Conservation (phyloP, 2,888 invertebrate genomes). For the Mimumesa dahlbomi region DNA sequence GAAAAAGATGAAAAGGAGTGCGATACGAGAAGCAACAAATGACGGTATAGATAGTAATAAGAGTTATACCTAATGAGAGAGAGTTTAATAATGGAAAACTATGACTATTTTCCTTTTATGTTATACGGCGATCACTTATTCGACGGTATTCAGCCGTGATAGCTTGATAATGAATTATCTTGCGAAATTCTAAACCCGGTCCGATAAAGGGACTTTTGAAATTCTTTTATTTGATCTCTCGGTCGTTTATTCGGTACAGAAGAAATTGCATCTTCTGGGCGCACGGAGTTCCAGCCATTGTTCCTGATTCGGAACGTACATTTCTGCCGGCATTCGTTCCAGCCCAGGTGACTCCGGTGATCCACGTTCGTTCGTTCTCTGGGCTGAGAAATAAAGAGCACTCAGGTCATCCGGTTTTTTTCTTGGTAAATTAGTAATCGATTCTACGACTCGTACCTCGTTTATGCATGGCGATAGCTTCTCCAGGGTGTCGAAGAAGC, state of each 20-base stretch:
- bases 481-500: slow-evolving; percentile 90
- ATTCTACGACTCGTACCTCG: slow-evolving; percentile 60
- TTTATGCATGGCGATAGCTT: slow-evolving; percentile 88
- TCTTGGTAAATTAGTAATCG: too few relatives aligned
- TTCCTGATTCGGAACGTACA: slow-evolving; percentile 96
- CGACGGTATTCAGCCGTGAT: too few relatives aligned
- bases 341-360: slow-evolving; percentile 79
- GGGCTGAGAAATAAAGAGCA: slow-evolving; percentile 61
- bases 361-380: slow-evolving; percentile 66
- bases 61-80: too few relatives aligned
- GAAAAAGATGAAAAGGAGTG: too few relatives aligned
- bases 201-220: too few relatives aligned
- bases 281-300: slow-evolving; percentile 92
- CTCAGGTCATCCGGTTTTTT: neutral
- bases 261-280: slow-evolving; percentile 77
- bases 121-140: too few relatives aligned
- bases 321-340: slow-evolving; percentile 91
- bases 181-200: too few relatives aligned
- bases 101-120: too few relatives aligned
- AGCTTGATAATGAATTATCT: too few relatives aligned
- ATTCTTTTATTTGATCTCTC: neutral
- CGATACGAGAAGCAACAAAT: too few relatives aligned
- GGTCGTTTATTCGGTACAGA: slow-evolving; percentile 65
- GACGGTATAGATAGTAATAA: too few relatives aligned
- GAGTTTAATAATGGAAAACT: too few relatives aligned